phyloP scores from a whole-genome alignment of 2,113 vertebrate species.

The Chaenogobius annularis region DNA sequence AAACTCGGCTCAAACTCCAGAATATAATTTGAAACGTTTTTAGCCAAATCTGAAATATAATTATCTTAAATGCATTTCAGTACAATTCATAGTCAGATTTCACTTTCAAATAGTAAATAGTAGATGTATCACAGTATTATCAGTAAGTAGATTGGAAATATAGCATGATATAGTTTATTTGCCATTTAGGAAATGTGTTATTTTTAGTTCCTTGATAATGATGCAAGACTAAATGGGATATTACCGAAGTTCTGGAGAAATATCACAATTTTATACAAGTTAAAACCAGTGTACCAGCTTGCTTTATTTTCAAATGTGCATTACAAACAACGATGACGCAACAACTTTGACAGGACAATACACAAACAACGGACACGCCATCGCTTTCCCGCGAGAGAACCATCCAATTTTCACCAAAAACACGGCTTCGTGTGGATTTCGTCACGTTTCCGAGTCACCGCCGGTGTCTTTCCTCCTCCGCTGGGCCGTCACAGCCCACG shows the following conservation, averaged over 20 bases:
- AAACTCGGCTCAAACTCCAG: no score
- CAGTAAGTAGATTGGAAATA: no score
- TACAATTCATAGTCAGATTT: no score
- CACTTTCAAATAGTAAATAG: no score
- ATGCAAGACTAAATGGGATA: neutral
- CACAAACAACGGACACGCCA: neutral
- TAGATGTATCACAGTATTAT: no score
- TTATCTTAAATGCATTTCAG: no score
- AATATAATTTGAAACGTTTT: no score
- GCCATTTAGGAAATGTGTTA: no score
- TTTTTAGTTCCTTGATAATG: no score
- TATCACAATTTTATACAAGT: neutral
- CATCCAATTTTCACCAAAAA: neutral
- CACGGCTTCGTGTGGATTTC: neutral
- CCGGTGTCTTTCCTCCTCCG: neutral
- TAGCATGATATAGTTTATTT: no score
- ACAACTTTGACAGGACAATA: neutral
- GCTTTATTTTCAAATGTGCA: neutral
- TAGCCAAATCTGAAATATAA: no score
- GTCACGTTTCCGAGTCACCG: neutral
- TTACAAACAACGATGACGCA: neutral
- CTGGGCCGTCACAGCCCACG: neutral
- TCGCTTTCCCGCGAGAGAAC: neutral
- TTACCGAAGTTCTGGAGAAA: neutral
- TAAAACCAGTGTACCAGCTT: neutral